Evolutionary conservation across 1,140 invertebrate species (phyloP).

Genomic region (Eueides isabella): DNA sequence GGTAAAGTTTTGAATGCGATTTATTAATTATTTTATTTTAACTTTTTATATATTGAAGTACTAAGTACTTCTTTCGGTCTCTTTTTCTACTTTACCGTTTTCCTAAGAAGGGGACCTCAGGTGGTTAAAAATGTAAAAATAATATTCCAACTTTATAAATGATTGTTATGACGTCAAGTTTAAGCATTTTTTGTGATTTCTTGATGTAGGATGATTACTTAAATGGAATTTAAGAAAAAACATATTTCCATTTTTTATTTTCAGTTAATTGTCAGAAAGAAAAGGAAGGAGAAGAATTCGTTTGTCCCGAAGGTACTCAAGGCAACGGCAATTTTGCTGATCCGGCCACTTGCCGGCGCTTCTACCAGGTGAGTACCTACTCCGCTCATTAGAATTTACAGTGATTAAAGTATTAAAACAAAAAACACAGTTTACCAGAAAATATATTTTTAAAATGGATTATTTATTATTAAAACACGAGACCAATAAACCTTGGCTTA

Average conservation of each 20-base stretch:
- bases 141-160: no score
- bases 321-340: conserved; percentile 96
- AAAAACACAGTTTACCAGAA: conserved; percentile 5
- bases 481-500: neutral
- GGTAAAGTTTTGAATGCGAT: no score
- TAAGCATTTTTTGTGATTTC: neutral
- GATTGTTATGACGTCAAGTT: no score
- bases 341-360: conserved; percentile 92
- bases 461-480: conserved; percentile 4
- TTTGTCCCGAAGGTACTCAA: conserved; percentile 76
- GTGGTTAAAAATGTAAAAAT: no score
- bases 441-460: conserved; percentile 1
- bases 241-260: conserved; percentile 39
- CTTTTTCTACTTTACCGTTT: no score
- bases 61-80: no score
- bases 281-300: conserved; percentile 66
- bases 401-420: conserved; percentile 19
- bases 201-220: neutral
- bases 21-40: no score
- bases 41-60: no score
- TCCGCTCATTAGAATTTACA: conserved; percentile 28
- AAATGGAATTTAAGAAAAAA: neutral
- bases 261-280: conserved; percentile 73
- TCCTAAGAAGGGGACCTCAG: no score
- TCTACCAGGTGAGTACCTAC: conserved; percentile 88